phyloP scores from a whole-genome alignment of 2,888 invertebrate genomes.

The Dolichomitus sp. region DNA sequence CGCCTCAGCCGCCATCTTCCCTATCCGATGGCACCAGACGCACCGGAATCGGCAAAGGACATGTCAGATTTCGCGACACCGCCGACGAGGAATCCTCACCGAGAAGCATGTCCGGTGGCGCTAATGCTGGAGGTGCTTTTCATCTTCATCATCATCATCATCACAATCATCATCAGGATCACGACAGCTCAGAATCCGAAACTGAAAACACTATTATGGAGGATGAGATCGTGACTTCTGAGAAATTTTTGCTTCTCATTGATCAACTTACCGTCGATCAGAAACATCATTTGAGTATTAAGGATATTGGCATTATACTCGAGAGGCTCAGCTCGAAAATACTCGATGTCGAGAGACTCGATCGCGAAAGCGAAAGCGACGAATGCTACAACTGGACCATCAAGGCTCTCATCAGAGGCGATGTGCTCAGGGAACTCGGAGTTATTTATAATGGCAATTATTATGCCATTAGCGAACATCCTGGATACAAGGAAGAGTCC shows the following conservation, averaged over 20 bases:
- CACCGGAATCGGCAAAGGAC: slow-evolving; percentile 90
- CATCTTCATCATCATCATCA: slow-evolving; percentile 80
- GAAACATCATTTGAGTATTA: slow-evolving; percentile 96
- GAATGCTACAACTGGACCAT: slow-evolving; percentile 99
- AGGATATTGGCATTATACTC: slow-evolving; percentile 97
- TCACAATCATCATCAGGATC: slow-evolving; percentile 87
- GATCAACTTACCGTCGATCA: slow-evolving; percentile 97
- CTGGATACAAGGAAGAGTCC: slow-evolving; percentile 96
- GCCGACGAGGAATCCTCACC: slow-evolving; percentile 87
- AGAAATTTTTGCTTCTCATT: slow-evolving; percentile 96
- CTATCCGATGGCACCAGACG: slow-evolving; percentile 85
- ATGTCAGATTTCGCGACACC: slow-evolving; percentile 95
- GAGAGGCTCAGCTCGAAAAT: slow-evolving; percentile 97
- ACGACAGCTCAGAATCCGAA: slow-evolving; percentile 97
- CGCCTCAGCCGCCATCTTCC: slow-evolving; percentile 88
- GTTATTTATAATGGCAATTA: slow-evolving; percentile 98
- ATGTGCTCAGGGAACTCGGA: slow-evolving; percentile 95
- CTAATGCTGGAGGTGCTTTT: slow-evolving; percentile 80
- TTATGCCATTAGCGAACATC: slow-evolving; percentile 98
- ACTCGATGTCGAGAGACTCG: slow-evolving; percentile 96
- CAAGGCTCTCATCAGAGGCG: slow-evolving; percentile 97
- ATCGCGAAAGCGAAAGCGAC: slow-evolving; percentile 96
- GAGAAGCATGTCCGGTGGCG: slow-evolving; percentile 57
- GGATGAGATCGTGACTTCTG: slow-evolving; percentile 95
- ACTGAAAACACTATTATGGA: slow-evolving; percentile 97